Evolutionary conservation across 1,140 invertebrate species (phyloP).

Genomic region (Chironomus tepperi): DNA sequence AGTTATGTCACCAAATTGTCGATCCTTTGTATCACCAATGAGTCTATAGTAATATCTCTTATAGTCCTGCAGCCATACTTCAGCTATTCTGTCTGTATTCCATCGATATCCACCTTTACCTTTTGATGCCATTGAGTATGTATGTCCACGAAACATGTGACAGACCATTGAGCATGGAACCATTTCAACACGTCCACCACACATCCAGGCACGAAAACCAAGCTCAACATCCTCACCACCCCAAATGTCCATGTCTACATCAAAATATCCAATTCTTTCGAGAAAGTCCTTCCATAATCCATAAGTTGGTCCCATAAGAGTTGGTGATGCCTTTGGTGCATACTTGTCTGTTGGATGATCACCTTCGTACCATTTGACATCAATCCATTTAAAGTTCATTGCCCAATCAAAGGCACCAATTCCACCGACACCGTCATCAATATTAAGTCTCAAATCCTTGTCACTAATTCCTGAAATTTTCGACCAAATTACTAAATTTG

Average conservation of each 20-base stretch:
- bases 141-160: conserved; percentile 55
- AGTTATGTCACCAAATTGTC: not conserved
- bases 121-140: not conserved
- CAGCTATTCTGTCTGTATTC: no score
- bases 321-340: not conserved
- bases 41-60: not conserved
- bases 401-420: not conserved
- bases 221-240: conserved; percentile 97
- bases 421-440: not conserved
- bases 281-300: not conserved
- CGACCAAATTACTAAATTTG: not conserved
- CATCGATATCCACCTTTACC: not conserved
- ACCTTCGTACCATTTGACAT: conserved; percentile 1
- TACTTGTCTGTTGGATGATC: not conserved
- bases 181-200: conserved; percentile 63
- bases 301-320: not conserved
- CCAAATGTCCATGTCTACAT: conserved; percentile 48
- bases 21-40: not conserved
- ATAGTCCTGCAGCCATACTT: no score
- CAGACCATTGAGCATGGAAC: conserved; percentile 78
- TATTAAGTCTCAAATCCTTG: not conserved
- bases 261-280: not conserved
- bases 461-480: conserved; percentile 10
- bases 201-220: conserved; percentile 80
- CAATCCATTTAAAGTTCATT: not conserved